Conservation (phyloP, 53 echinoderm and acorn worm species). For the Hippasteria phrygiana region DNA sequence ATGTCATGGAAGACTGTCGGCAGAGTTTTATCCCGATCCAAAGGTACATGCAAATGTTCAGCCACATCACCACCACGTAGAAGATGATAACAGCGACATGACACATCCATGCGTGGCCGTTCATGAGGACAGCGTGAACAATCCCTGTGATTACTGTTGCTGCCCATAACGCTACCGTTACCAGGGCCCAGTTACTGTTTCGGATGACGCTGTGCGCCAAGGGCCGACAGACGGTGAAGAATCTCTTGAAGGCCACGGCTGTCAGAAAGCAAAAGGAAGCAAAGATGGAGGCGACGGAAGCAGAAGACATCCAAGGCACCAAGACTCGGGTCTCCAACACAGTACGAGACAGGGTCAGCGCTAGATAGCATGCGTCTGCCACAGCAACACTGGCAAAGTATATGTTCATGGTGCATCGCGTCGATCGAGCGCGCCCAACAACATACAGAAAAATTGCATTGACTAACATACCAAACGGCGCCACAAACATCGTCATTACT, state of each 20-base stretch:
- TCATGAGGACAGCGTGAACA: too few species aligned
- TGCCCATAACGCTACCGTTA: not conserved
- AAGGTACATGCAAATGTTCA: not conserved
- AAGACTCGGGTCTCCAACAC: not conserved
- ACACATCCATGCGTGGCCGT: too few species aligned
- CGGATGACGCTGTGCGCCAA: not conserved
- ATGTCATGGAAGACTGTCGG: not conserved
- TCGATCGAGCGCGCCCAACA: not conserved
- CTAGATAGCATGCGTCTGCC: not conserved
- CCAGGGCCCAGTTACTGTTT: not conserved
- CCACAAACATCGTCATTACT: not conserved
- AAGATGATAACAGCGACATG: not conserved
- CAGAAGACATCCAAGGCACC: not conserved
- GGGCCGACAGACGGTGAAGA: not conserved
- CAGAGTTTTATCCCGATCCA: not conserved
- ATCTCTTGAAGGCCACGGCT: not conserved
- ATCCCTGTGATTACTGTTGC: not conserved
- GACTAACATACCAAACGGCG: not conserved
- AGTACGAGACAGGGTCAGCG: not conserved
- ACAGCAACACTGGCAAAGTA: not conserved
- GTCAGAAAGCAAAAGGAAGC: not conserved
- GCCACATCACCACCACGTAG: not conserved
- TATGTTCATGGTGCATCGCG: not conserved
- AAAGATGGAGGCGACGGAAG: not conserved
- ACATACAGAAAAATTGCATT: conserved; percentile 5